Evolutionary conservation across 1,140 invertebrate genomes (phyloP).

Genomic region (Leucophenga varia): DNA sequence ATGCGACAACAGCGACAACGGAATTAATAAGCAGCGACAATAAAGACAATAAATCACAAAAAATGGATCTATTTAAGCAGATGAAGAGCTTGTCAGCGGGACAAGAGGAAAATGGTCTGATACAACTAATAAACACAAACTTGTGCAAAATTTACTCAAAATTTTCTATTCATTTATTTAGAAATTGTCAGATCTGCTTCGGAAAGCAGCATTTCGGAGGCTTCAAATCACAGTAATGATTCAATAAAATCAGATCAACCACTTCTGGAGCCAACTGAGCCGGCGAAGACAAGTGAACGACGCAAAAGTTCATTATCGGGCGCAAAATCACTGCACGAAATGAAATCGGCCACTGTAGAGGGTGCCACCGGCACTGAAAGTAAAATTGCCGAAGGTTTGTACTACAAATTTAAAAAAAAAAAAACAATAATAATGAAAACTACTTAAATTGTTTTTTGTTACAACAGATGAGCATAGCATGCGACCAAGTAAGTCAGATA

Average conservation of each 20-base stretch:
- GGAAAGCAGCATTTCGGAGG: constrained; percentile 82
- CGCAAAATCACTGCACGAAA: constrained; percentile 52
- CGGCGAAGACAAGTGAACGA: constrained; percentile 15
- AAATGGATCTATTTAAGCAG: constrained; percentile 69
- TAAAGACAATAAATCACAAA: constrained; percentile 57
- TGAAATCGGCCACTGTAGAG: constrained; percentile 47
- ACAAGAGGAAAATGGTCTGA: constrained; percentile 36
- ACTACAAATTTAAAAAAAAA: not conserved
- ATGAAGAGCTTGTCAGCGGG: constrained; percentile 61
- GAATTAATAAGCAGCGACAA: constrained; percentile 53
- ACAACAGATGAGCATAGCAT: constrained; percentile 59
- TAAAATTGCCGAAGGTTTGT: constrained; percentile 34
- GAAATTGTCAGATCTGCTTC: constrained; percentile 75
- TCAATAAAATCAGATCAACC: constrained; percentile 67
- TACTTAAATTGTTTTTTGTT: too few species aligned
- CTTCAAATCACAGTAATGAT: constrained; percentile 68
- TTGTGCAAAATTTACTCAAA: not conserved
- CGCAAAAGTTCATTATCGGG: constrained; percentile 48
- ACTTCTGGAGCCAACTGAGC: constrained; percentile 59
- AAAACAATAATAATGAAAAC: not conserved
- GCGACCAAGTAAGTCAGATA: constrained; percentile 84
- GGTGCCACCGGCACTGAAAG: constrained; percentile 20
- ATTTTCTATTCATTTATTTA: constrained; percentile 13
- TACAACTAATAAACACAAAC: not conserved
- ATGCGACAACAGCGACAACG: constrained; percentile 5